Base-by-base conservation (phyloP, 2,888 invertebrate genomes). In the Calliopum simillimum region DNA sequence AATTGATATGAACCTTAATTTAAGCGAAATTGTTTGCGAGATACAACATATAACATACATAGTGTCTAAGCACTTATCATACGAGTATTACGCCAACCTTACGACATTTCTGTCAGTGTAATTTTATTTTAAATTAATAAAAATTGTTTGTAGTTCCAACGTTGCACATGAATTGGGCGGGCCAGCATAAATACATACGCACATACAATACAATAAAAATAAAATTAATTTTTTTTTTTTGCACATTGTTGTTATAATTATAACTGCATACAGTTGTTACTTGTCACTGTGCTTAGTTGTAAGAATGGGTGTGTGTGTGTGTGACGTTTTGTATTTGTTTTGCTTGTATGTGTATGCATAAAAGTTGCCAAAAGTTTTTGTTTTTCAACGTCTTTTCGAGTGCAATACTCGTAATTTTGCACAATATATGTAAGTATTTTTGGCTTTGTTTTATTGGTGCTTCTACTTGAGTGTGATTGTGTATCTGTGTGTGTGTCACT, bases 401-500 rank as follows among this genome's bases (percentile, higher is more conserved):
- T 59, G 43, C 25, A 14, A 41, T 43, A 51, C n/a, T n/a, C n/a
- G n/a, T n/a, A n/a, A n/a, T 46, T 56, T 64, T 49, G 46, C 56
- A 63, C n/a, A 61, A 66, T 46, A n/a, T n/a, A n/a, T n/a, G n/a
- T n/a, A n/a, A n/a, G n/a, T n/a, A 66, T 61, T 70, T 70, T 61
- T 46, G 44, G 53, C 58, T 51, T 59, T 56, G 61, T 70, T 61
- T 70, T 44, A 61, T 53, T 70, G 23, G 53, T 43, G 0, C 44
- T 55, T 6, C 5, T 44, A 43, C 23, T 44, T 55, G 55, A 21
- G 53, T 14, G 55, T 56, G 16, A 8, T n/a, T n/a, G 63, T 47
- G 33, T 14, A 16, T 23, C n/a, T 11, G 51, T 64, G 49, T 25
- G n/a, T n/a, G n/a, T n/a, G n/a, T n/a, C n/a, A n/a, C n/a, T n/a